Evolutionary conservation across 2,113 vertebrate species (phyloP).

Genomic region (Heloderma charlesbogerti): DNA sequence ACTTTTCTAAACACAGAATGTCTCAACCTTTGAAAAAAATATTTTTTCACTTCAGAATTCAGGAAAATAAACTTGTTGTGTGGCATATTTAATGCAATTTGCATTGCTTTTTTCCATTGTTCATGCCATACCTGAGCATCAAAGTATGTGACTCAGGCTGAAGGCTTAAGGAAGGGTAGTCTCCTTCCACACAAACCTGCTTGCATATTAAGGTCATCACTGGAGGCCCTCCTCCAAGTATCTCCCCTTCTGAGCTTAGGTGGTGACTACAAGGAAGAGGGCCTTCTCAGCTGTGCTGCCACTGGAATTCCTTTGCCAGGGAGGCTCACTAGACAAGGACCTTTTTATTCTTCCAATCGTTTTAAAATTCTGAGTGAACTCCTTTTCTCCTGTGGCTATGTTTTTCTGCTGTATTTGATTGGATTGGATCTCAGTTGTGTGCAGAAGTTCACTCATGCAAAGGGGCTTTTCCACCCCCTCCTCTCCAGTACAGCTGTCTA

Average conservation of each 20-base stretch:
- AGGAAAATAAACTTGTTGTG: not conserved
- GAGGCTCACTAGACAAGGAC: not conserved
- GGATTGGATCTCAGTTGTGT: not conserved
- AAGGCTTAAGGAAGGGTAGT: not conserved
- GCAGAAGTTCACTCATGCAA: not conserved
- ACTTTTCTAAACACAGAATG: conserved; percentile 20
- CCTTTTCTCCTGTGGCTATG: not conserved
- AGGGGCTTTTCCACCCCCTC: not conserved
- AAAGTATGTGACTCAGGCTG: not conserved
- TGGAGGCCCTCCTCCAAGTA: not conserved
- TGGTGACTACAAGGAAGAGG: not conserved
- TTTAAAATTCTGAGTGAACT: not conserved
- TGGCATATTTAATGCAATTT: not conserved
- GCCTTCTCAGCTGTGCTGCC: not conserved
- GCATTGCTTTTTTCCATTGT: not conserved
- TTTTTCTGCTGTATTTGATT: not conserved
- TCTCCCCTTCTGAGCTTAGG: not conserved
- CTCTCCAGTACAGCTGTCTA: not conserved
- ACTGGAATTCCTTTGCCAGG: not conserved
- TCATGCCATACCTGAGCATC: not conserved
- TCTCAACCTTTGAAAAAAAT: conserved; percentile 14
- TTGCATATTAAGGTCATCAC: not conserved
- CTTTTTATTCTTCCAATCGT: not conserved
- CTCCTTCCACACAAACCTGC: not conserved
- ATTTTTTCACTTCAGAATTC: not conserved